Evolutionary conservation across 92 coral and sea anemone genomes (phyloP).

Genomic region (Phenganax marumi): DNA sequence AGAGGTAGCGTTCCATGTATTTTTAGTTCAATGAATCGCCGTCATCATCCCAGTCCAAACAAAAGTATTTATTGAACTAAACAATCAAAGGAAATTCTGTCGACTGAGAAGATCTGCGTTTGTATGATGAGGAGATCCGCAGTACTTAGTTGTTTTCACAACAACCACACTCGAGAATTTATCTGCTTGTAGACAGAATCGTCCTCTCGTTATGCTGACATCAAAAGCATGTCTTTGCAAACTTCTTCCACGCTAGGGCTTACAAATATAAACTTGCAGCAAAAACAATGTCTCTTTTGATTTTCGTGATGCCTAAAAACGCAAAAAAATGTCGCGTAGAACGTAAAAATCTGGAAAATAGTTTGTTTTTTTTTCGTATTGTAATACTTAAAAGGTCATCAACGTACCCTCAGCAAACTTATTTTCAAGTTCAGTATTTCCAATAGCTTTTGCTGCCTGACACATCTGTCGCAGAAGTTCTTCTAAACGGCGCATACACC

Average conservation of each 20-base stretch:
- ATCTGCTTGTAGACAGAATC: too few species aligned
- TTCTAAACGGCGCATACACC: slow-evolving; percentile 93
- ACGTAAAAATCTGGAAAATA: background rate
- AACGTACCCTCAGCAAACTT: slow-evolving; percentile 89
- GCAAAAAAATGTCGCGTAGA: background rate
- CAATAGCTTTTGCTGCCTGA: slow-evolving; percentile 95
- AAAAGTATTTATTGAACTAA: too few species aligned
- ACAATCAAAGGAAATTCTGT: too few species aligned
- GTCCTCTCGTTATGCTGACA: too few species aligned
- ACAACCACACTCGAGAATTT: too few species aligned
- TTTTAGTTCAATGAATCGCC: too few species aligned
- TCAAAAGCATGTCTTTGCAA: too few species aligned
- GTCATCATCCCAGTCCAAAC: too few species aligned
- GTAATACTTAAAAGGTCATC: background rate
- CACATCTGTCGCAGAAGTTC: slow-evolving; percentile 96
- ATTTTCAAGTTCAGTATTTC: slow-evolving; percentile 95
- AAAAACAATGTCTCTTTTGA: slow-evolving; percentile 92
- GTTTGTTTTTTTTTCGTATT: background rate
- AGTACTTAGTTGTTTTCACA: too few species aligned
- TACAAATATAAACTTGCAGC: slow-evolving; percentile 91
- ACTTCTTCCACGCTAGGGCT: background rate
- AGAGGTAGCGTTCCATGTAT: too few species aligned
- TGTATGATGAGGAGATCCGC: too few species aligned
- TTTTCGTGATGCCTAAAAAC: slow-evolving; percentile 79
- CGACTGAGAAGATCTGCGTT: too few species aligned